Evolutionary conservation across 2,888 invertebrate genomes (phyloP), one percentile per base, ranked within the genome.

Genomic region (Cheilosia scutellata): DNA sequence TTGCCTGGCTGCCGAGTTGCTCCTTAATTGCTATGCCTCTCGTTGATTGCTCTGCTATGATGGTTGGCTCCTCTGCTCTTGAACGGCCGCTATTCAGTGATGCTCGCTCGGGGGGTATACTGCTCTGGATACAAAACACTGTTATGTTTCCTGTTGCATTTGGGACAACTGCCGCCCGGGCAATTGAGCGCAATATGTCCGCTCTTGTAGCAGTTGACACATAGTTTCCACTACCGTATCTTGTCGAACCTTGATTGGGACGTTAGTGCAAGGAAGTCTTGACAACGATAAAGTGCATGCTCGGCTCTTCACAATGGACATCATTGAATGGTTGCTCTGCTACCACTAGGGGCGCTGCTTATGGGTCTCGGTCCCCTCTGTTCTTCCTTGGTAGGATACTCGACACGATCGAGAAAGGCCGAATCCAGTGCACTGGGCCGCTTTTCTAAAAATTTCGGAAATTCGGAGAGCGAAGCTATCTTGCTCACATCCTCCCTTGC

Each of bases 401-500:
- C 53, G 53, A 11, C 7, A n/a, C 31, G 27, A 20, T 58, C 40
- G 40, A 58, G 40, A 42, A 60, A 60, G 11, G 68, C 31, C 16
- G 68, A 55, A 42, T 68, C 44, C 31, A 57, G 25, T 7, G 55
- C 57, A n/a, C 44, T 44, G n/a, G 44, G 42, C 37, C 2, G n/a
- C n/a, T n/a, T n/a, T n/a, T n/a, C n/a, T n/a, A n/a, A n/a, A n/a
- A n/a, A n/a, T n/a, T n/a, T n/a, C 2, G 20, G 31, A 40, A 70
- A 70, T 33, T 58, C 57, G 13, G n/a, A 5, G 7, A 70, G n/a
- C 7, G 25, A 31, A 5, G 68, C 68, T 16, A 68, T 42, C n/a
- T 68, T 27, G 4, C 44, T 27, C 27, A 70, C 55, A 9, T 47
- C 70, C 1, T 37, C 60, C 20, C 57, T 62, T 2, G 29, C 25